A percentile compares a stretch with the other conserved stretches of the same genome.
Conservation (phyloP, 2,797 vertebrate species). For the Enteromius unitaeniatus region DNA sequence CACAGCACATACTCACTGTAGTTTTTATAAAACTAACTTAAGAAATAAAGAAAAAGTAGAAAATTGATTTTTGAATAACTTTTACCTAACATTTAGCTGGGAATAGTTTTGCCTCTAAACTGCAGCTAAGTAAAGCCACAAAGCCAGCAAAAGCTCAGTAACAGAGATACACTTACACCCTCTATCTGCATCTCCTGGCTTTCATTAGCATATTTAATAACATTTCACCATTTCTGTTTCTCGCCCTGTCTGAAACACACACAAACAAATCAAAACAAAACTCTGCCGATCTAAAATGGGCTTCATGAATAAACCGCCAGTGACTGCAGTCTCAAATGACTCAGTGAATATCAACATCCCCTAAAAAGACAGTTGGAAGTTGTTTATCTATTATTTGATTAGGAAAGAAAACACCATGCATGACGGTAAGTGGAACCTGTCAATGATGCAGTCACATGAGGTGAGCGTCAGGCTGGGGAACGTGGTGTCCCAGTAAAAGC, state of each 20-base stretch:
- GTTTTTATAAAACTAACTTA: background rate
- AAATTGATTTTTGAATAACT: background rate
- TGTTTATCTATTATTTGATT: slow-evolving; percentile 42
- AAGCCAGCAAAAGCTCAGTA: background rate
- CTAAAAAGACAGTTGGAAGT: slow-evolving; percentile 19
- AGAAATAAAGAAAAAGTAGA: background rate
- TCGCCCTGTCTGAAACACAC: slow-evolving; percentile 26
- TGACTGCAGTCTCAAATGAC: slow-evolving; percentile 32
- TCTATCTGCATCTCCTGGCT: slow-evolving; percentile 15
- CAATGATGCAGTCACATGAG: slow-evolving; percentile 39
- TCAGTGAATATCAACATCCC: slow-evolving; percentile 28
- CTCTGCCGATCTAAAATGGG: slow-evolving; percentile 27
- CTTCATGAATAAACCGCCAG: slow-evolving; percentile 34
- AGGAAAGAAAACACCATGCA: slow-evolving; percentile 36
- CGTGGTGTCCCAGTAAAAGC: slow-evolving; percentile 51
- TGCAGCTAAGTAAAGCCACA: background rate
- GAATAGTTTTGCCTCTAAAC: background rate
- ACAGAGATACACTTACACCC: background rate
- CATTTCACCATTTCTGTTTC: slow-evolving; percentile 32
- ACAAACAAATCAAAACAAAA: slow-evolving; percentile 47
- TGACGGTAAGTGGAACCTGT: slow-evolving; percentile 45
- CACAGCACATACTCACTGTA: no score
- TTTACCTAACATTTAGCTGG: background rate
- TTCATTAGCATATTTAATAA: slow-evolving; percentile 39
- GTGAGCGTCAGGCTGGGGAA: slow-evolving; percentile 10